Evolutionary conservation across 2,797 vertebrate genomes (phyloP).

Genomic region (Avahi laniger): DNA sequence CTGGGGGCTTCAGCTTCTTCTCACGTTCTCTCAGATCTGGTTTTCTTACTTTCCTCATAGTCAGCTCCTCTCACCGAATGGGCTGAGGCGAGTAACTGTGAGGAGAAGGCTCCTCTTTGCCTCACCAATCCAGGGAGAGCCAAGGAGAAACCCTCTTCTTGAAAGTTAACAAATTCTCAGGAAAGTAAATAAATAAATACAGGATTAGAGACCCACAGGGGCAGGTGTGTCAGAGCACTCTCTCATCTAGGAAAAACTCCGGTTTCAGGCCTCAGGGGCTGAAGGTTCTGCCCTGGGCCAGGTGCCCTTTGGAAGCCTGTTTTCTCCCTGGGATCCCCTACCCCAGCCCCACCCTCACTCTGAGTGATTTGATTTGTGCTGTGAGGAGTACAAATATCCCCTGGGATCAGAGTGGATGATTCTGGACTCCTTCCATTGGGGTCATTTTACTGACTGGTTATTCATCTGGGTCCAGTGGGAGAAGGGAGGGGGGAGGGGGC

Average conservation of each 20-base stretch:
- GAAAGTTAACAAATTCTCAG: not conserved
- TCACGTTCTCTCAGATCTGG: not conserved
- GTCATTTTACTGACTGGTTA: slow-evolving; percentile 69
- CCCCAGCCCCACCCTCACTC: not conserved
- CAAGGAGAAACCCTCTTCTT: not conserved
- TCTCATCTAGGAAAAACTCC: not conserved
- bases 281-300: not conserved
- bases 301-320: not conserved
- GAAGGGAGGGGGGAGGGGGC: not conserved
- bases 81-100: not conserved
- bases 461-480: slow-evolving; percentile 58
- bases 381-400: slow-evolving; percentile 39
- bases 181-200: not conserved
- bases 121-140: not conserved
- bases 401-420: slow-evolving; percentile 27
- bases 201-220: not conserved
- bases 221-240: not conserved
- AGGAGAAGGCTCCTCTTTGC: not conserved
- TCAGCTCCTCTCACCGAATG: not conserved
- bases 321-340: not conserved
- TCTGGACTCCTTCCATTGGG: slow-evolving; percentile 56
- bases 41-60: not conserved
- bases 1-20: not conserved
- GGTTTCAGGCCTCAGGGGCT: not conserved
- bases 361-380: slow-evolving; percentile 51